Conservation (phyloP, 37 sponge, comb jelly and placozoan genomes). For the Spongilla lacustris region DNA sequence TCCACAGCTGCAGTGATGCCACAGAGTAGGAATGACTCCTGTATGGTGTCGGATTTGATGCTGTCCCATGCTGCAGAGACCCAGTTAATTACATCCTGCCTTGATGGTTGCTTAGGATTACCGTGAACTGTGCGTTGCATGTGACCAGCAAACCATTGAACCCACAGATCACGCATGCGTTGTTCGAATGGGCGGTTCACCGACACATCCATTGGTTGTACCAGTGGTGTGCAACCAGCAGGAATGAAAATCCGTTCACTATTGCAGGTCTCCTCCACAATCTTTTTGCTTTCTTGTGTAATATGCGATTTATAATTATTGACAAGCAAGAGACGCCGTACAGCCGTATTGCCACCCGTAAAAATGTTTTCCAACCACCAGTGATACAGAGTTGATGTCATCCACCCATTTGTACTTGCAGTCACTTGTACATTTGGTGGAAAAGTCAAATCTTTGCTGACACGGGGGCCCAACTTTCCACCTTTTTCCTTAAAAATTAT, state of each 20-base stretch:
- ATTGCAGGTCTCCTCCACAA: slow-evolving; percentile 16
- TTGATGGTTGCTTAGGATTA: slow-evolving; percentile 26
- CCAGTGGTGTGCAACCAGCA: slow-evolving; percentile 38
- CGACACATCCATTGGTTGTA: slow-evolving; percentile 43
- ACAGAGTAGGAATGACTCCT: slow-evolving; percentile 10
- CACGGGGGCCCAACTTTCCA: slow-evolving; percentile 14
- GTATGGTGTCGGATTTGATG: neutral
- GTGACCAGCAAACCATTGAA: slow-evolving; percentile 3
- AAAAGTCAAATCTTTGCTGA: neutral
- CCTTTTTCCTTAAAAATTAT: slow-evolving; percentile 37
- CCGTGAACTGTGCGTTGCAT: neutral
- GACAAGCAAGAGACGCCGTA: slow-evolving; percentile 1
- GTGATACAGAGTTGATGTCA: neutral
- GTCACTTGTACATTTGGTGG: slow-evolving; percentile 26
- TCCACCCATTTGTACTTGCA: slow-evolving; percentile 25
- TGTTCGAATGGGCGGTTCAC: slow-evolving; percentile 26
- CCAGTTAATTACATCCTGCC: slow-evolving; percentile 27
- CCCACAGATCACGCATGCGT: slow-evolving; percentile 6
- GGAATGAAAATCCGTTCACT: slow-evolving; percentile 31
- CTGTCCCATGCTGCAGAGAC: slow-evolving; percentile 25
- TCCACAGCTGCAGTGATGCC: slow-evolving; percentile 14
- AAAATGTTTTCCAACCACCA: neutral
- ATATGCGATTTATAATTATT: slow-evolving; percentile 16
- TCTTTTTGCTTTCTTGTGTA: neutral
- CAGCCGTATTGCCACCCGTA: neutral